phyloP scores from a whole-genome alignment of 2,888 invertebrate genomes.

The Megastigmus dorsalis region DNA sequence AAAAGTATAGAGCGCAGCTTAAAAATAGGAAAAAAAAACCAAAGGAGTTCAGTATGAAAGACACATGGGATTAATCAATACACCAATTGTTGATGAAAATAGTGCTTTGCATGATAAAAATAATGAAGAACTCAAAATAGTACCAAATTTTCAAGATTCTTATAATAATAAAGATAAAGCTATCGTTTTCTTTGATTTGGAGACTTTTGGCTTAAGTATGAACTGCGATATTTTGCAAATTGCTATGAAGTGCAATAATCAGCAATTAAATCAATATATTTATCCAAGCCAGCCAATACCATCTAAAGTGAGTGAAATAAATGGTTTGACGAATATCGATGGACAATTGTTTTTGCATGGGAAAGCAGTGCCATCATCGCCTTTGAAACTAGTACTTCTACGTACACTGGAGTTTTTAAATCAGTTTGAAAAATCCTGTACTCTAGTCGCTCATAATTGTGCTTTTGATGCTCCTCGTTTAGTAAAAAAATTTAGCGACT shows the following conservation, averaged over 20 bases:
- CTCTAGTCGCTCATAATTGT: not conserved
- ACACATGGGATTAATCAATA: not conserved
- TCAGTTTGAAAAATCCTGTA: conserved; percentile 11
- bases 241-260: conserved; percentile 12
- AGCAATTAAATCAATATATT: conserved; percentile 25
- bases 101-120: not conserved
- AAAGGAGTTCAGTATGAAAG: not conserved
- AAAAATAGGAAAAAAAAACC: not conserved
- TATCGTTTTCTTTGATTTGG: conserved; percentile 40
- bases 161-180: not conserved
- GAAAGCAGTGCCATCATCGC: conserved; percentile 2
- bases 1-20: no score
- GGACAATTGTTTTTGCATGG: conserved; percentile 32
- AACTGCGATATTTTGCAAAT: conserved; percentile 36
- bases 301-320: not conserved
- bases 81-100: not conserved
- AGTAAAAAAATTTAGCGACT: no score
- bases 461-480: not conserved
- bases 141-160: not conserved
- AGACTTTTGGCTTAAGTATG: conserved; percentile 26
- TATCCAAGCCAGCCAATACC: conserved; percentile 14
- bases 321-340: conserved; percentile 18
- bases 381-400: conserved; percentile 2
- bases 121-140: not conserved
- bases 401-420: conserved; percentile 24